Base-by-base conservation (phyloP, 2,797 vertebrate genomes). In the Hydrocynus forskahlii region DNA sequence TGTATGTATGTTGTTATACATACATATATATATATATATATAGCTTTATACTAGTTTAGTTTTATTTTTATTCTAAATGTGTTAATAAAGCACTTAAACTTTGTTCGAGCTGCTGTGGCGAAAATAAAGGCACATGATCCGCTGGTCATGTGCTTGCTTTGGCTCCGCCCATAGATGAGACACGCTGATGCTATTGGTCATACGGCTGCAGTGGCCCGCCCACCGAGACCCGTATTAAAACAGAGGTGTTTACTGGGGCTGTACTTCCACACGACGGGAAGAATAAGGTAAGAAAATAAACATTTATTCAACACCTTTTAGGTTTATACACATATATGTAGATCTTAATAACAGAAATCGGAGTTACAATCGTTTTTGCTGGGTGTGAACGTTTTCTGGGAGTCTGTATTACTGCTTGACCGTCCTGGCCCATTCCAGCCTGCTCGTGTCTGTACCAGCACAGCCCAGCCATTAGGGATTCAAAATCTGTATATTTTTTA, bases 41-140 rank as follows among this genome's bases (percentile, higher is more conserved):
- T 43, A 43, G 40, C 8, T 4, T 43, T 4, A 43, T 4, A 4
- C 40, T 43, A 4, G 40, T n/a, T n/a, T n/a, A 43, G 40, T 14
- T 54, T 54, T 54, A 14, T 1, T 1, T 54, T 16, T 54, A 21
- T n/a, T 5, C n/a, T n/a, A 57, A n/a, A 57, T 57, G 2, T 5
- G 17, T 57, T 12, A 64, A 35, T 29, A 5, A 64, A 35, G 12
- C 25, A 8, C 19, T 59, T n/a, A 1, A 23, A 35, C 62, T 64
- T 64, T 14, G 29, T 29, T 29, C 1, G 2, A 1, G 40, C 68
- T 71, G 66, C 0, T 54, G 52, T 8, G 4, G 29, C 4, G 7
- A 69, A 74, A 45, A 50, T 17, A 73, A 54, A 70, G 73, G 4
- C 89, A 87, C 85, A 78, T 91, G 89, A 90, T 70, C 6, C 16